Base-by-base conservation (phyloP, 2,113 vertebrate species). In the Gymnarchus niloticus region DNA sequence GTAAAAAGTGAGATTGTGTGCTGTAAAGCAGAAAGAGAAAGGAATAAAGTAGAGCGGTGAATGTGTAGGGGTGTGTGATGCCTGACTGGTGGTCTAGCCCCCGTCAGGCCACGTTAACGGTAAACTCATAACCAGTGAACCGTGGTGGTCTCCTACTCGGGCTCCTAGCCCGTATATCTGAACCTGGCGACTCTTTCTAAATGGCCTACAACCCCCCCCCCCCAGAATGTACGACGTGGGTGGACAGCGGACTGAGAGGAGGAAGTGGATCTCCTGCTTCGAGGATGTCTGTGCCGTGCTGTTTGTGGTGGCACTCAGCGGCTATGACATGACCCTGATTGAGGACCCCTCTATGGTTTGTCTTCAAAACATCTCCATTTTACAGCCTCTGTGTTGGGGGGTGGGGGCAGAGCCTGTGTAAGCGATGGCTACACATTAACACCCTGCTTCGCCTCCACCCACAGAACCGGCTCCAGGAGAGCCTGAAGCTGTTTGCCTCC, bases 381-480 rank as follows among this genome's bases (percentile, higher is more conserved):
- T 54, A 54, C 52, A n/a, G n/a, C n/a, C n/a, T n/a, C n/a, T n/a
- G n/a, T n/a, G n/a, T n/a, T n/a, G n/a, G n/a, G n/a, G n/a, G n/a
- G n/a, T n/a, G n/a, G n/a, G n/a, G n/a, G n/a, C n/a, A n/a, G n/a
- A n/a, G n/a, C n/a, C n/a, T n/a, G n/a, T n/a, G n/a, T n/a, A n/a
- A n/a, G n/a, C n/a, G n/a, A n/a, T n/a, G n/a, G n/a, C n/a, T n/a
- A n/a, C n/a, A 10, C 33, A 83, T 33, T 56, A n/a, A 28, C 51
- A 0, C 1, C 85, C 44, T 48, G 61, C 3, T 73, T 84, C 49
- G 21, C 87, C 61, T 41, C 6, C 83, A 44, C 85, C 84, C 59
- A 76, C 87, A 95, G 95, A 95, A 95, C 87, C 94, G 94, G 69
- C 90, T 95, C 48, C 93, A 94, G 85, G 95, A 95, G 89, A 95